Conservation (phyloP, 1,140 invertebrate species). For the Habropoda laboriosa region DNA sequence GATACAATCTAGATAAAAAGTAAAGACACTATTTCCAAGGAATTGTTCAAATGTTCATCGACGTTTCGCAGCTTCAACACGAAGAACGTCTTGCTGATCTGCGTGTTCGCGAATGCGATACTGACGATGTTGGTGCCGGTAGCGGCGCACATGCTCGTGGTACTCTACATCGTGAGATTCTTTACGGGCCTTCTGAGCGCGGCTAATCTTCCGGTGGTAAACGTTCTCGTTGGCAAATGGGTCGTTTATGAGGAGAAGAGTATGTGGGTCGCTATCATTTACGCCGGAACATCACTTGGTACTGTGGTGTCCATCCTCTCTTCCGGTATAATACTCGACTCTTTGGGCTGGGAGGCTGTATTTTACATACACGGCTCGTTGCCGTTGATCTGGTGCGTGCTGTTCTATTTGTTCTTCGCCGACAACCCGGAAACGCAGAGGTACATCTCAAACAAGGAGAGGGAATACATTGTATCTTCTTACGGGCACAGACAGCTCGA, state of each 20-base stretch:
- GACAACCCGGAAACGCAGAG: conserved; percentile 88
- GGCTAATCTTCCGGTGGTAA: conserved; percentile 77
- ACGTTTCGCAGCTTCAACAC: conserved; percentile 84
- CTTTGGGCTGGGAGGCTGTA: conserved; percentile 87
- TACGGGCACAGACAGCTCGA: conserved; percentile 82
- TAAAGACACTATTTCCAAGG: no score
- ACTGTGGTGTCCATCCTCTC: conserved; percentile 89
- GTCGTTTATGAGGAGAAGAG: conserved; percentile 79
- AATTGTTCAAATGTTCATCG: conserved; percentile 7
- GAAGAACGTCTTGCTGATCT: conserved; percentile 91
- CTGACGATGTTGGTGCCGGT: conserved; percentile 87
- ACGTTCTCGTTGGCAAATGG: conserved; percentile 78
- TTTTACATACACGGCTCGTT: conserved; percentile 90
- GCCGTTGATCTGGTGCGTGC: conserved; percentile 86
- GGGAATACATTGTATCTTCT: conserved; percentile 83
- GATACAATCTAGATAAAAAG: no score
- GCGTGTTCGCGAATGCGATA: conserved; percentile 88
- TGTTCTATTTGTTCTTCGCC: conserved; percentile 86
- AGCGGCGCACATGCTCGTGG: conserved; percentile 81
- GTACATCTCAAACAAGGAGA: conserved; percentile 87
- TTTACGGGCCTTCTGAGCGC: conserved; percentile 83
- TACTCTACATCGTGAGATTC: conserved; percentile 82
- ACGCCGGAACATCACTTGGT: conserved; percentile 87
- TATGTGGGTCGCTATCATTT: conserved; percentile 84
- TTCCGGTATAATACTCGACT: conserved; percentile 86